These are phyloP conservation scores for Stegostoma tigrinum DNA, from an alignment of 2,113 vertebrate genomes.

Conservation along the genomic window DNA sequence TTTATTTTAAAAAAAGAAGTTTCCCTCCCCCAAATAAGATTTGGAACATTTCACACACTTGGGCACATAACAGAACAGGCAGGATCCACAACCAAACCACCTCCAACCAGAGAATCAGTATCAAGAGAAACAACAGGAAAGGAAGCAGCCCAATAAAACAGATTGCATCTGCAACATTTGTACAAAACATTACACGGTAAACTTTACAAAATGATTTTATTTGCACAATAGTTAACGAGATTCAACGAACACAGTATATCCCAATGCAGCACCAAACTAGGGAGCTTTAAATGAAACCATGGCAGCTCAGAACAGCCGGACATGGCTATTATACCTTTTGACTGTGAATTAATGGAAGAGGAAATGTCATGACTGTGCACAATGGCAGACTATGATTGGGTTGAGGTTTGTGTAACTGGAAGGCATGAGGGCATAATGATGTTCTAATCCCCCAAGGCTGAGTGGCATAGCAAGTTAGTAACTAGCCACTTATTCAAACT, in stretches of 20 bases:
- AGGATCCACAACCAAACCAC: not conserved
- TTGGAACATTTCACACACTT: conserved; percentile 29
- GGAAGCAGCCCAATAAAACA: conserved; percentile 27
- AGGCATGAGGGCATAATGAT: not conserved
- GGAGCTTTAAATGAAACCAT: not conserved
- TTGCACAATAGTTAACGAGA: conserved; percentile 34
- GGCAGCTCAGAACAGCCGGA: not conserved
- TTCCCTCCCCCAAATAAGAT: conserved; percentile 17
- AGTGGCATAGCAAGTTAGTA: too few species aligned
- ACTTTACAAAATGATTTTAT: conserved; percentile 24
- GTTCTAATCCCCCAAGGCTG: not conserved
- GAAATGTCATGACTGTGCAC: not conserved
- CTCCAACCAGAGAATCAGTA: conserved; percentile 19
- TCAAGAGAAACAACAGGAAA: not conserved
- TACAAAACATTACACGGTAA: conserved; percentile 36
- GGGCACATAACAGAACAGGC: conserved; percentile 18
- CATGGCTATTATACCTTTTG: not conserved
- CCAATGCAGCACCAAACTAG: not conserved
- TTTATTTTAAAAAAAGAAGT: conserved; percentile 17
- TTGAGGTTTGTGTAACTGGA: not conserved
- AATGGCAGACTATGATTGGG: not conserved
- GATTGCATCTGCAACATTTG: conserved; percentile 22
- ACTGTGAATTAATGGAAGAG: not conserved
- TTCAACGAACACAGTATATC: conserved; percentile 27
- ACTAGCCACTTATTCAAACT: not conserved